A percentile compares a stretch with the other conserved stretches of the same genome.
Conservation (phyloP, 2,888 invertebrate species). For the Dexiosoma caninum region DNA sequence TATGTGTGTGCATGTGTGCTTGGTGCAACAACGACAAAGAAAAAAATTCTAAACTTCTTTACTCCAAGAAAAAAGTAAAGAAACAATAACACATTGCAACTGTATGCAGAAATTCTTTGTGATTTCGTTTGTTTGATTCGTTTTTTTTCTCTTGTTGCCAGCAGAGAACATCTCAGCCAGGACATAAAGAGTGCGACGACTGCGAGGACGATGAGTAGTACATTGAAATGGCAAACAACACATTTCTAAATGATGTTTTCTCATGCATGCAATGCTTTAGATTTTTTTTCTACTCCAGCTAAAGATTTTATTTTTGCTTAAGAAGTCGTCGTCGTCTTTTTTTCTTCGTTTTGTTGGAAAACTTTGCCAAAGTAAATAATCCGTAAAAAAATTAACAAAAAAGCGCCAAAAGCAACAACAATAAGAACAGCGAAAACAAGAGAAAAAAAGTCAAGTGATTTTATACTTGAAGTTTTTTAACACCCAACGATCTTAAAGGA, state of each 20-base stretch:
- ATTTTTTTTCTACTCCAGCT: neutral
- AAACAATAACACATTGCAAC: constrained; percentile 26
- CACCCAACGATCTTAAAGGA: constrained; percentile 10
- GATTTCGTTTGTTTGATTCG: constrained; percentile 20
- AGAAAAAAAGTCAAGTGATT: constrained; percentile 38
- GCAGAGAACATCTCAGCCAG: constrained; percentile 38
- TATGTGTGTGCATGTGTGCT: too few relatives aligned
- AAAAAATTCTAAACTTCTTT: constrained; percentile 6
- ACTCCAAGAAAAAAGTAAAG: neutral
- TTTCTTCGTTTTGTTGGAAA: neutral
- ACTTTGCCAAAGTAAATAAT: constrained; percentile 48
- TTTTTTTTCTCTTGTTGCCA: constrained; percentile 8
- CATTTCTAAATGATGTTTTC: constrained; percentile 49
- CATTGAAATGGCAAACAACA: constrained; percentile 54
- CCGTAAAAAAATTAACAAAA: constrained; percentile 3
- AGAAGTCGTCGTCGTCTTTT: too few relatives aligned
- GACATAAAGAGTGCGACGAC: neutral
- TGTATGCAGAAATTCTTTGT: constrained; percentile 42
- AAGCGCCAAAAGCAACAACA: neutral
- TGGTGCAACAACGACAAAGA: neutral
- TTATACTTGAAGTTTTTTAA: constrained; percentile 27
- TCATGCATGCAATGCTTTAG: constrained; percentile 48
- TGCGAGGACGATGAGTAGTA: neutral
- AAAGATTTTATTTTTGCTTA: constrained; percentile 21
- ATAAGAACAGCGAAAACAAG: too few relatives aligned